Conservation (phyloP, 2,888 invertebrate genomes). For the Atethmia centrago region DNA sequence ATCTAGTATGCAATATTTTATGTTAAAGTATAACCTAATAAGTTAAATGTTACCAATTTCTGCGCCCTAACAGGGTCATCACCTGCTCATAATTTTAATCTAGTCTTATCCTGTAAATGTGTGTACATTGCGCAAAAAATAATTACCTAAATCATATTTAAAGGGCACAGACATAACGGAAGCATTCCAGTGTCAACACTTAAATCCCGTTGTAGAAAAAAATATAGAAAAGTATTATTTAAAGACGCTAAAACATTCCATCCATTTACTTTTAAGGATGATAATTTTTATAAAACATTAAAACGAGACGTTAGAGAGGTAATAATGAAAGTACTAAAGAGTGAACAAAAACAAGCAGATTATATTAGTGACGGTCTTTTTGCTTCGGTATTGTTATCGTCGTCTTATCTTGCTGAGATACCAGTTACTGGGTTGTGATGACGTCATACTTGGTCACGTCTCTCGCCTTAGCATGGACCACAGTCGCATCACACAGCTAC, state of each 20-base stretch:
- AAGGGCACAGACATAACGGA: constrained; percentile 91
- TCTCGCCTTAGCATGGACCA: constrained; percentile 90
- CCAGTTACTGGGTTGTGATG: constrained; percentile 74
- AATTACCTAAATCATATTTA: neutral
- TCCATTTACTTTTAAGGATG: constrained; percentile 93
- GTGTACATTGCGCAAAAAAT: too few relatives aligned
- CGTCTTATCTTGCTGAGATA: constrained; percentile 76
- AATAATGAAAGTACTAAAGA: constrained; percentile 87
- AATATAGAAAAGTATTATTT: constrained; percentile 92
- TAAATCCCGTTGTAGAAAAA: constrained; percentile 88
- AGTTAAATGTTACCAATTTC: too few relatives aligned
- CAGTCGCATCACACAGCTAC: constrained; percentile 94
- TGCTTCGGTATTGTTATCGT: constrained; percentile 76
- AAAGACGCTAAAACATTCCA: constrained; percentile 91
- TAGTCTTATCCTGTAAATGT: too few relatives aligned
- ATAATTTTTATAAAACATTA: constrained; percentile 94
- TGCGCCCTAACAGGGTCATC: too few relatives aligned
- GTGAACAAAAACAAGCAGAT: constrained; percentile 69
- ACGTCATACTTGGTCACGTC: constrained; percentile 79
- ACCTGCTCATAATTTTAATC: too few relatives aligned
- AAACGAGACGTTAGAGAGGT: constrained; percentile 90
- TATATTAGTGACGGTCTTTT: constrained; percentile 81
- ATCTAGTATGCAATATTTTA: too few relatives aligned
- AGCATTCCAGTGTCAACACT: constrained; percentile 90
- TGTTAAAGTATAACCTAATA: too few relatives aligned